Conservation (phyloP, 2,113 vertebrate species). For the Saguinus midas region DNA sequence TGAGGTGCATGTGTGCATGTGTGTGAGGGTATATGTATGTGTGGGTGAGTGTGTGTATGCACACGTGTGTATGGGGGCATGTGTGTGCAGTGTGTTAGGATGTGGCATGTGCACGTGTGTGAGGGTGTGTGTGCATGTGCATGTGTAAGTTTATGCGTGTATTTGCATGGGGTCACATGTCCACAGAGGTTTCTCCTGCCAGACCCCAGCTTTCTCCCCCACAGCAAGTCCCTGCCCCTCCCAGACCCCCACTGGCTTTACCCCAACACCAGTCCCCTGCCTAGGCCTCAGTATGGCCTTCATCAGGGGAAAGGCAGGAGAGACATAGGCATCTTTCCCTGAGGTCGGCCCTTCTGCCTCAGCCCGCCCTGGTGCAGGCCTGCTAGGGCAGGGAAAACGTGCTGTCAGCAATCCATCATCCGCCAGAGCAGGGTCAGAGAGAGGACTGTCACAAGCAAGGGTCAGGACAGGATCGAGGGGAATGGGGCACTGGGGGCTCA, state of each 20-base stretch:
- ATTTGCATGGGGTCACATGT: no score
- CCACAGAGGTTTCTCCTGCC: neutral
- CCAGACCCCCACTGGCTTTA: neutral
- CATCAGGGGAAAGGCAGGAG: neutral
- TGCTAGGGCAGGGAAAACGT: neutral
- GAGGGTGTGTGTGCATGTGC: no score
- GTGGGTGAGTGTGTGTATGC: no score
- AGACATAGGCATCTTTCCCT: neutral
- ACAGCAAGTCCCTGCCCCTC: neutral
- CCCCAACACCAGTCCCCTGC: neutral
- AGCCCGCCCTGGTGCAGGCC: fast-evolving
- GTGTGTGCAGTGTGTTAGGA: no score
- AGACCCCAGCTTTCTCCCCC: neutral
- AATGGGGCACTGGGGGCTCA: neutral
- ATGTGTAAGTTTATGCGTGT: no score
- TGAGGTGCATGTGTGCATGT: no score
- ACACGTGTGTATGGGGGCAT: no score
- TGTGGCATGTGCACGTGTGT: no score
- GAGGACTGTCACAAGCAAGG: neutral
- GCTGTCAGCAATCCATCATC: neutral
- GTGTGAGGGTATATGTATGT: no score
- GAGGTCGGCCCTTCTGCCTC: neutral
- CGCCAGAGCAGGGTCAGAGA: no score
- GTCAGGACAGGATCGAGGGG: neutral
- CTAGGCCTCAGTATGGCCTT: neutral